These are phyloP conservation scores for Stichopus horrens DNA, from an alignment of 53 echinoderm and acorn worm genomes.

Conservation along the genomic window DNA sequence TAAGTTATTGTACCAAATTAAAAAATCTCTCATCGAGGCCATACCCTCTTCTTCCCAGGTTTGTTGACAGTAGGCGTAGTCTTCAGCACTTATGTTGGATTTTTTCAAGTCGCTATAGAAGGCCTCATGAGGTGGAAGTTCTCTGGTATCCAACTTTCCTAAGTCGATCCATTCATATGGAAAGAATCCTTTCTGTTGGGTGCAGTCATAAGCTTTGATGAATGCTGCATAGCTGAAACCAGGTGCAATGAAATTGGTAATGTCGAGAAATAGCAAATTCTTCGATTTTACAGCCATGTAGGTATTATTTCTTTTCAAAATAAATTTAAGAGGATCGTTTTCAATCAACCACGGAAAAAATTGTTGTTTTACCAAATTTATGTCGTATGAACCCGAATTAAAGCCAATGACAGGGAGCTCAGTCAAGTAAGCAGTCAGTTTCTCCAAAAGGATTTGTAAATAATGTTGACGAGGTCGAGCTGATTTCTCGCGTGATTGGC, in stretches of 20 bases:
- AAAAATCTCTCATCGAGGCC: slow-evolving; percentile 47
- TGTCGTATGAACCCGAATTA: slow-evolving; percentile 45
- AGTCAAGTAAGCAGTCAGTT: slow-evolving; percentile 12
- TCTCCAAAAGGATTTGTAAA: slow-evolving; percentile 23
- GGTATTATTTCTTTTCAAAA: slow-evolving; percentile 45
- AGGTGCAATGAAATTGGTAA: slow-evolving; percentile 55
- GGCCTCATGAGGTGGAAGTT: slow-evolving; percentile 45
- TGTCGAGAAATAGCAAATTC: slow-evolving; percentile 54
- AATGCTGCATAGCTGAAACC: slow-evolving; percentile 47
- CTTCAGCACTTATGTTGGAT: slow-evolving; percentile 30
- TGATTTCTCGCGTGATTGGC: neutral
- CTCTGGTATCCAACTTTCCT: slow-evolving; percentile 11
- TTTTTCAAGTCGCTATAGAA: slow-evolving; percentile 51
- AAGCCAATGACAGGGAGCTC: slow-evolving; percentile 48
- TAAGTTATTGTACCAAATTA: slow-evolving; percentile 55
- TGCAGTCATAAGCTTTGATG: slow-evolving; percentile 53
- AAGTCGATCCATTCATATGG: slow-evolving; percentile 54
- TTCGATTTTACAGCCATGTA: slow-evolving; percentile 57
- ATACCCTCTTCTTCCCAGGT: slow-evolving; percentile 29
- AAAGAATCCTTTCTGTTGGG: slow-evolving; percentile 48
- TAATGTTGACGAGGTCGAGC: slow-evolving; percentile 29
- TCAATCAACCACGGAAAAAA: slow-evolving; percentile 41
- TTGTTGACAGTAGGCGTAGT: slow-evolving; percentile 44
- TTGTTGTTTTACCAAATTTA: slow-evolving; percentile 31
- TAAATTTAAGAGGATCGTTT: slow-evolving; percentile 45